Conservation (phyloP, 23 tunicate species). For the Aplidium turbinatum region DNA sequence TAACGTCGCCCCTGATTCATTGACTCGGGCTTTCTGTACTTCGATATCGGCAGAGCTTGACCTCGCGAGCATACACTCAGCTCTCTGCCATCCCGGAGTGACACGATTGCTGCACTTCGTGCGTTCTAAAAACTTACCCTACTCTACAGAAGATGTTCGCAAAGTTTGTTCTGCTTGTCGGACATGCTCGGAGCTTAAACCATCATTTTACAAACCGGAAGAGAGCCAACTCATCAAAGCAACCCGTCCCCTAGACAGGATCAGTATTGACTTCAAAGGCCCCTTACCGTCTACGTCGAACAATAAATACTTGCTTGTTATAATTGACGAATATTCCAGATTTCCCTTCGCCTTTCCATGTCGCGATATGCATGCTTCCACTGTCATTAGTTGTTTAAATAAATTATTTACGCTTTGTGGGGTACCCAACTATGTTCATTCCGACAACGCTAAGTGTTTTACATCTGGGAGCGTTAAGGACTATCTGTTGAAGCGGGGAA, state of each 20-base stretch:
- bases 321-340: constrained; percentile 1
- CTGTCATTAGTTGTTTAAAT: neutral
- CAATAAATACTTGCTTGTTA: constrained; percentile 10
- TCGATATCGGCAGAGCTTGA: neutral
- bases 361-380: neutral
- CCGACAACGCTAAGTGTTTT: neutral
- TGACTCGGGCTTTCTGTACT: neutral
- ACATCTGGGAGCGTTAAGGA: neutral
- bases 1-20: constrained; percentile 22
- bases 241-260: neutral
- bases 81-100: constrained; percentile 17
- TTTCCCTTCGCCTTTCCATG: constrained; percentile 6
- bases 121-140: neutral
- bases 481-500: neutral
- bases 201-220: neutral
- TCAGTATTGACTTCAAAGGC: constrained; percentile 9
- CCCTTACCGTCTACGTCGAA: neutral
- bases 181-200: constrained; percentile 1
- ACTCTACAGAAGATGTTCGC: constrained; percentile 1
- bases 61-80: neutral
- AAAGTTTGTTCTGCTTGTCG: neutral
- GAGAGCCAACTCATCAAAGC: neutral
- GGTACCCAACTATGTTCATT: neutral
- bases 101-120: neutral
- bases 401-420: neutral